Evolutionary conservation across 2,888 invertebrate species (phyloP).

Genomic region (Ferrisia virgata): DNA sequence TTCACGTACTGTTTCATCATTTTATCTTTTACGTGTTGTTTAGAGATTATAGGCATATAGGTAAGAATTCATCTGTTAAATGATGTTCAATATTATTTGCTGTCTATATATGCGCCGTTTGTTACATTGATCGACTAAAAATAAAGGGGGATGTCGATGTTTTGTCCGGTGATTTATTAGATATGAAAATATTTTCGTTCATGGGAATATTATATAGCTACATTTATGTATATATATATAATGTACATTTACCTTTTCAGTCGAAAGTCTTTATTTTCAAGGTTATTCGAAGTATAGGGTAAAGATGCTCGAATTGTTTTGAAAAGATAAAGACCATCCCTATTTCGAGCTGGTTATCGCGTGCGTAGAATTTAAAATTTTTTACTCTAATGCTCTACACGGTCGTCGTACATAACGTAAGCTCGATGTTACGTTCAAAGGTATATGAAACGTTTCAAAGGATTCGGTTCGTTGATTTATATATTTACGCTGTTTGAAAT

Average conservation of each 20-base stretch:
- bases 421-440: not conserved
- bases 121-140: not conserved
- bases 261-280: not conserved
- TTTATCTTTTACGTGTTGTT: too few relatives aligned
- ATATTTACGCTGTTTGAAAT: not conserved
- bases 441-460: not conserved
- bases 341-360: not conserved
- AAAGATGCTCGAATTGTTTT: not conserved
- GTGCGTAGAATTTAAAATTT: not conserved
- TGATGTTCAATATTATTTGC: too few relatives aligned
- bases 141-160: not conserved
- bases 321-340: not conserved
- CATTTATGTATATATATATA: too few relatives aligned
- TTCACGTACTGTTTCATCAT: not conserved
- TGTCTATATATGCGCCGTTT: too few relatives aligned
- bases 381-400: not conserved
- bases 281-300: not conserved
- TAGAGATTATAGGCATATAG: too few relatives aligned
- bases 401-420: too few relatives aligned
- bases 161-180: constrained; percentile 8
- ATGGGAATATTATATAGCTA: not conserved
- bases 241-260: not conserved
- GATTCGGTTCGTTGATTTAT: not conserved
- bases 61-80: too few relatives aligned
- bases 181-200: not conserved